Evolutionary conservation across 2,113 vertebrate species (phyloP), one percentile per base, ranked within the genome.

Genomic region (Lamprotornis superbus): DNA sequence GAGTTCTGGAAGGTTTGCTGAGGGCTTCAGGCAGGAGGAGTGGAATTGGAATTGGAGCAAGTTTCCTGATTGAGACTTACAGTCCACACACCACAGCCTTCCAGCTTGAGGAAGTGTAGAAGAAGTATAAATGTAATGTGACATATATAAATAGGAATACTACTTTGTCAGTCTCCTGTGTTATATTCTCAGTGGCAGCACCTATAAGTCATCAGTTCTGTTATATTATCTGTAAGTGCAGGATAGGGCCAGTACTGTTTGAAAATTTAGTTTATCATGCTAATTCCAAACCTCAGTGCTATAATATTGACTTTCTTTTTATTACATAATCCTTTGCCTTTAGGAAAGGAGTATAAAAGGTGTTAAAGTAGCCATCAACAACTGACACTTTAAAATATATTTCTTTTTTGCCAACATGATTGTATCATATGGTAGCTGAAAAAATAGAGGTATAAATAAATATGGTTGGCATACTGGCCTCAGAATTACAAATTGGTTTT

Each of bases 211-310:
- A 64, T 50, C 75, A 52, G 20, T 28, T 88, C 55, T 47, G 23
- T 53, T 94, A 39, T 12, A 55, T 70, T 77, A 83, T 47, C 63
- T 83, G 42, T 52, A 92, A 74, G 78, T 57, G 70, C 28, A 76
- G 12, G 76, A 56, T 33, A 81, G 49, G 40, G 37, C 15, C 67
- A 80, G 25, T 31, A 74, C 70, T 78, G 44, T 75, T 96, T 83
- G 57, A 50, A 94, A 94, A 90, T 75, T 56, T 23, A 64, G 59
- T 92, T 86, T 75, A 87, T 75, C 35, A n/a, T 1, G 2, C n/a
- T 89, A 74, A 94, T 93, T 92, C 71, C 83, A 94, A 93, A 89
- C 18, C 30, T 85, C 69, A 69, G 39, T 31, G 52, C 83, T 79
- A 39, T 49, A 64, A 78, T 81, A 90, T 13, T 63, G 67, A 67